phyloP scores from a whole-genome alignment of 1,140 invertebrate species.

The Pristionchus pacificus region DNA sequence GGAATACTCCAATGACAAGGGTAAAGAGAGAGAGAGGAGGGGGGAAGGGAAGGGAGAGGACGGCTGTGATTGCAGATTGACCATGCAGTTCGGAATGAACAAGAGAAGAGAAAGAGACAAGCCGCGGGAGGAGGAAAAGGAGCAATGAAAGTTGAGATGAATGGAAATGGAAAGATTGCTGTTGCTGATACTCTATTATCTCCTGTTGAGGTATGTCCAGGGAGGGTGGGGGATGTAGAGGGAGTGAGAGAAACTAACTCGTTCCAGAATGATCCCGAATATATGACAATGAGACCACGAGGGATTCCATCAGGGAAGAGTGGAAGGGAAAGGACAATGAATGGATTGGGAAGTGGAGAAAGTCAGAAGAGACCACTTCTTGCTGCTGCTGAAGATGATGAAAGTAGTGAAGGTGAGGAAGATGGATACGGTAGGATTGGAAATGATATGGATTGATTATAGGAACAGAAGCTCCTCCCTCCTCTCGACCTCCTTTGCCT shows the following conservation, averaged over 20 bases:
- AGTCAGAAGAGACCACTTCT: not conserved
- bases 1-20: not conserved
- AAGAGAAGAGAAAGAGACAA: not conserved
- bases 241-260: not conserved
- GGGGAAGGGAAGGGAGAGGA: not conserved
- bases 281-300: not conserved
- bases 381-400: not conserved
- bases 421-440: not conserved
- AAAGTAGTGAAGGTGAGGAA: not conserved
- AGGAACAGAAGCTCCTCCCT: too few species aligned
- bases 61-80: not conserved
- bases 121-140: not conserved
- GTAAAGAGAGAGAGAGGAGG: not conserved
- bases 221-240: too few species aligned
- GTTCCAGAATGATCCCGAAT: not conserved
- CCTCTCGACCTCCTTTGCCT: too few species aligned
- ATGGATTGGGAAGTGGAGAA: not conserved
- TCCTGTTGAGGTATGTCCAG: not conserved
- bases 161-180: constrained; percentile 7
- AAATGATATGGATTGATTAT: too few species aligned
- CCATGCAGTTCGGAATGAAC: not conserved
- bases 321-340: too few species aligned
- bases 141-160: constrained; percentile 5
- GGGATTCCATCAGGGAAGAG: not conserved
- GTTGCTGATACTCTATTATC: constrained; percentile 12